These are phyloP conservation scores for Aphaenogaster ashmeadi DNA, from an alignment of 1,140 invertebrate species.

Conservation along the genomic window DNA sequence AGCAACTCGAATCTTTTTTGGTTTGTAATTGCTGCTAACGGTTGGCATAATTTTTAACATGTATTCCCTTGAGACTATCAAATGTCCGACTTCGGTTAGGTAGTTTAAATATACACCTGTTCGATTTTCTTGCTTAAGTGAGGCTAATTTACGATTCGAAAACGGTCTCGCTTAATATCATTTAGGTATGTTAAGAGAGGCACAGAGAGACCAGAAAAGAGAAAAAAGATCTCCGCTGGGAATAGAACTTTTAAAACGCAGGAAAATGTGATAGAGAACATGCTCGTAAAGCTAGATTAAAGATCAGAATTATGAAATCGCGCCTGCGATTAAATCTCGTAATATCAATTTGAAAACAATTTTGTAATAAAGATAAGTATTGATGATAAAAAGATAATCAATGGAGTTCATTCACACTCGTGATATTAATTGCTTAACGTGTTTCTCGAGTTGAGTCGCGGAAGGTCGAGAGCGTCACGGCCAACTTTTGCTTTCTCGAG, in stretches of 20 bases:
- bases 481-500: conserved; percentile 44
- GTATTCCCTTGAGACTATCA: conserved; percentile 97
- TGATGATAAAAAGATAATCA: neutral
- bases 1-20: conserved; percentile 25
- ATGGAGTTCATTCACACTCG: conserved; percentile 23
- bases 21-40: conserved; percentile 88
- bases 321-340: neutral
- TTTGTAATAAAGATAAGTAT: neutral
- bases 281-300: neutral
- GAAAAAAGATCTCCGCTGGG: neutral
- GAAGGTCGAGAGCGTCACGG: conserved; percentile 22
- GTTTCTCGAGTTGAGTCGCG: neutral
- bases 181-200: conserved; percentile 89
- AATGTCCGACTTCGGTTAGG: conserved; percentile 90
- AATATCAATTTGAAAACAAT: neutral
- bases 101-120: conserved; percentile 93
- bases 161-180: conserved; percentile 90
- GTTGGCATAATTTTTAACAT: conserved; percentile 98
- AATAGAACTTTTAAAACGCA: neutral
- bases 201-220: conserved; percentile 90
- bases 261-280: neutral
- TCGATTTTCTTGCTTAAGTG: conserved; percentile 92
- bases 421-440: conserved; percentile 23
- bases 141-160: conserved; percentile 93
- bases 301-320: neutral